A percentile compares a stretch with the other conserved stretches of the same genome.
These are phyloP conservation scores for Protonibea diacanthus DNA, from an alignment of 2,797 vertebrate species.

Conservation along the genomic window DNA sequence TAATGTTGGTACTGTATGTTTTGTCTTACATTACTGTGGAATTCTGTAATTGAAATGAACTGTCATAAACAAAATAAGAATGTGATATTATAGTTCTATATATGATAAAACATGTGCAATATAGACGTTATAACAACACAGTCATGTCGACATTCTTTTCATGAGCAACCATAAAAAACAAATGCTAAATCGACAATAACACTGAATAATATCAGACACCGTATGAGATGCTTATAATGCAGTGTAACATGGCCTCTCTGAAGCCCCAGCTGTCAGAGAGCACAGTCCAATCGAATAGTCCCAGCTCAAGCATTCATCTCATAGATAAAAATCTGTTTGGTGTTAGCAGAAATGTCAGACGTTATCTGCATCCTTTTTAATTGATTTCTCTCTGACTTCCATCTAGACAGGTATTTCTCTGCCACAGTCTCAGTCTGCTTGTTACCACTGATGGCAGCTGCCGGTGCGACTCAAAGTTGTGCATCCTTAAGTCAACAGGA, in stretches of 20 bases:
- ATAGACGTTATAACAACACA: neutral
- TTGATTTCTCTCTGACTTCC: conserved; percentile 62
- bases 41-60: neutral
- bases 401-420: conserved; percentile 49
- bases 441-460: conserved; percentile 35
- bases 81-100: neutral
- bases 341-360: conserved; percentile 69
- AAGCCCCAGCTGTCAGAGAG: conserved; percentile 43
- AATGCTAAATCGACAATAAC: neutral
- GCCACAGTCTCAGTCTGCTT: conserved; percentile 13
- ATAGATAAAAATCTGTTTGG: conserved; percentile 65
- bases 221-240: neutral
- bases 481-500: conserved; percentile 38
- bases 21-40: too few relatives aligned
- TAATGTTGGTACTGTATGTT: too few relatives aligned
- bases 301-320: conserved; percentile 58
- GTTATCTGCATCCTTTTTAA: conserved; percentile 70
- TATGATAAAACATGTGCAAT: neutral
- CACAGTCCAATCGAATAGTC: conserved; percentile 55
- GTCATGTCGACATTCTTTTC: neutral
- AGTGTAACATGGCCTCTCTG: conserved; percentile 1
- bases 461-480: conserved; percentile 36
- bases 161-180: neutral
- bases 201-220: neutral
- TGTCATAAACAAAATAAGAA: neutral